These are phyloP conservation scores for Labia minor DNA, from an alignment of 2,888 invertebrate genomes.

Conservation along the genomic window DNA sequence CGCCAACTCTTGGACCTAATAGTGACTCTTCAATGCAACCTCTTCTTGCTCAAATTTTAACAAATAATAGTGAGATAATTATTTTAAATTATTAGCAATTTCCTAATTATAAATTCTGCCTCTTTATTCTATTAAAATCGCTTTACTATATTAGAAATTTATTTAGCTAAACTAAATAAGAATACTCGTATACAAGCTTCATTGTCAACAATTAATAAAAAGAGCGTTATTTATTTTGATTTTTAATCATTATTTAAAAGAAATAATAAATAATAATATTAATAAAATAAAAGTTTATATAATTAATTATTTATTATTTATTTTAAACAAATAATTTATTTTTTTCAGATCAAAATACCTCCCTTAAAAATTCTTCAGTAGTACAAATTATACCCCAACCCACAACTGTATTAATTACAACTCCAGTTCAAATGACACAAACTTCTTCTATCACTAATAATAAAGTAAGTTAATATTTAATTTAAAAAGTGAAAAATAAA, in stretches of 20 bases:
- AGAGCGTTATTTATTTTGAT: no score
- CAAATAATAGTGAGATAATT: constrained; percentile 41
- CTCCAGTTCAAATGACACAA: constrained; percentile 36
- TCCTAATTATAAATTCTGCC: neutral
- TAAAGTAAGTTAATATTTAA: constrained; percentile 20
- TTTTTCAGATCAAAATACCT: constrained; percentile 16
- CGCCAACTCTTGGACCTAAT: constrained; percentile 48
- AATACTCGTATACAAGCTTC: no score
- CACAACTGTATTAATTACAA: constrained; percentile 37
- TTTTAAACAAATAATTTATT: constrained; percentile 14
- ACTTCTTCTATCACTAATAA: constrained; percentile 18
- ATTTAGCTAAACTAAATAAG: no score
- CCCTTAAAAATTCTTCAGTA: constrained; percentile 21
- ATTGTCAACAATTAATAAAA: no score
- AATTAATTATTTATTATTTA: no score
- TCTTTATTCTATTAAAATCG: constrained; percentile 3
- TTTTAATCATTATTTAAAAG: no score
- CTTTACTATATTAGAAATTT: no score
- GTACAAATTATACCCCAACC: constrained; percentile 28
- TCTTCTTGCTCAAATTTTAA: constrained; percentile 68
- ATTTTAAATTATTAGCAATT: neutral
- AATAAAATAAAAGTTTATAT: no score
- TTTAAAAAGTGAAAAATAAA: neutral
- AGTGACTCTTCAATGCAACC: constrained; percentile 75
- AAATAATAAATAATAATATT: no score